Evolutionary conservation across 2,888 invertebrate species (phyloP).

Genomic region (Microctonus brassicae): DNA sequence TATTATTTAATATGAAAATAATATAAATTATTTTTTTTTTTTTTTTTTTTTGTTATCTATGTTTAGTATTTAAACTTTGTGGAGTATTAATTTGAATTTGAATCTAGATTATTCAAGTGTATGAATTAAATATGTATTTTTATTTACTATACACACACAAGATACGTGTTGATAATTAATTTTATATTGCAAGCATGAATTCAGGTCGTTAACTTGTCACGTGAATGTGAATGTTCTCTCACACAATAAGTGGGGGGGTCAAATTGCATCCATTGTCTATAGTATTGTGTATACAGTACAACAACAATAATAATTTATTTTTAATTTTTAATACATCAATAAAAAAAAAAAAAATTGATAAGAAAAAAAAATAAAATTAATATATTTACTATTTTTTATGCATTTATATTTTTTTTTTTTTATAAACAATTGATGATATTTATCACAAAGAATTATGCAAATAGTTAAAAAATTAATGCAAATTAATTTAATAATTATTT

Average conservation of each 20-base stretch:
- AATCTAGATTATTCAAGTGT: too few relatives aligned
- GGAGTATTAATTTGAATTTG: too few relatives aligned
- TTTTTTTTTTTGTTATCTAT: neutral
- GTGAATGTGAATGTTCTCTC: neutral
- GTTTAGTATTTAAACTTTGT: neutral
- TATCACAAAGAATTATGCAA: too few relatives aligned
- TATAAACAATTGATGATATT: too few relatives aligned
- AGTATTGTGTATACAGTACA: neutral
- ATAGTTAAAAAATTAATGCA: too few relatives aligned
- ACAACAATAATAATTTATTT: neutral
- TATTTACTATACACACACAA: neutral
- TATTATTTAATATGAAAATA: neutral
- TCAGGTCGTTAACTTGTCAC: neutral
- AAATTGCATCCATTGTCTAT: neutral
- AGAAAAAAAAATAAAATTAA: conserved; percentile 12
- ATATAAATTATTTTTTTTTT: neutral
- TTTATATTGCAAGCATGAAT: neutral
- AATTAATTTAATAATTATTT: too few relatives aligned
- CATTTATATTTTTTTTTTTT: too few relatives aligned
- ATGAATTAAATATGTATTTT: too few relatives aligned
- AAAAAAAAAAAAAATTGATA: neutral
- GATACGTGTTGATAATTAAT: neutral
- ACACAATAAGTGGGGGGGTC: neutral
- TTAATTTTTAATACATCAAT: too few relatives aligned
- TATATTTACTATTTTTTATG: too few relatives aligned